phyloP scores from a whole-genome alignment of 1,140 invertebrate species.

The Tetramorium alpestre region DNA sequence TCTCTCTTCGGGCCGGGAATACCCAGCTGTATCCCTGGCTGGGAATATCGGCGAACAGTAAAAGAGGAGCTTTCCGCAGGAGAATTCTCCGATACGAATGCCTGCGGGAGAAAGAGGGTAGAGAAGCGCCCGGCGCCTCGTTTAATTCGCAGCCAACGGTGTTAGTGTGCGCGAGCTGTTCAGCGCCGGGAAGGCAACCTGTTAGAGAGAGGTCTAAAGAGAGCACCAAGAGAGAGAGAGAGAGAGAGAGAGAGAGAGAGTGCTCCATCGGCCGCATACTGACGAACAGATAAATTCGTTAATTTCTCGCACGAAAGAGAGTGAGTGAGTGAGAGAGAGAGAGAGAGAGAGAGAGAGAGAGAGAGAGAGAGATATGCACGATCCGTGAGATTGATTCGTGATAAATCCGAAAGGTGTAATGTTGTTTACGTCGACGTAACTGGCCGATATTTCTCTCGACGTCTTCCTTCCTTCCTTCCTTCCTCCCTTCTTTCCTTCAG shows the following conservation, averaged over 20 bases:
- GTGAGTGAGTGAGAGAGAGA: neutral
- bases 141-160: slow-evolving; percentile 60
- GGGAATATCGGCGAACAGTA: slow-evolving; percentile 62
- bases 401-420: slow-evolving; percentile 59
- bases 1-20: slow-evolving; percentile 46
- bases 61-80: slow-evolving; percentile 65
- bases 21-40: slow-evolving; percentile 52
- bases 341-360: neutral
- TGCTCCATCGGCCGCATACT: slow-evolving; percentile 31
- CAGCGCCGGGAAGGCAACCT: slow-evolving; percentile 46
- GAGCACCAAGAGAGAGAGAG: slow-evolving; percentile 25
- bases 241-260: slow-evolving; percentile 15
- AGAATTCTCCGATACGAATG: slow-evolving; percentile 72
- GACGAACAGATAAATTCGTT: slow-evolving; percentile 63
- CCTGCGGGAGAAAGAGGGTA: slow-evolving; percentile 41
- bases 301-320: slow-evolving; percentile 41
- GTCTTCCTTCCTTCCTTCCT: neutral
- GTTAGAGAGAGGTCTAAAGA: slow-evolving; percentile 58
- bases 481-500: neutral
- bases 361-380: neutral
- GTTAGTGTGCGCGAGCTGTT: slow-evolving; percentile 44
- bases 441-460: slow-evolving; percentile 10
- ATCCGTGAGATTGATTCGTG: slow-evolving; percentile 42
- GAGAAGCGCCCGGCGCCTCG: slow-evolving; percentile 47
- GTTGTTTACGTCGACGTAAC: slow-evolving; percentile 42